Base-by-base conservation (phyloP, 2,797 vertebrate species). In the Bryconaethiops microstoma region DNA sequence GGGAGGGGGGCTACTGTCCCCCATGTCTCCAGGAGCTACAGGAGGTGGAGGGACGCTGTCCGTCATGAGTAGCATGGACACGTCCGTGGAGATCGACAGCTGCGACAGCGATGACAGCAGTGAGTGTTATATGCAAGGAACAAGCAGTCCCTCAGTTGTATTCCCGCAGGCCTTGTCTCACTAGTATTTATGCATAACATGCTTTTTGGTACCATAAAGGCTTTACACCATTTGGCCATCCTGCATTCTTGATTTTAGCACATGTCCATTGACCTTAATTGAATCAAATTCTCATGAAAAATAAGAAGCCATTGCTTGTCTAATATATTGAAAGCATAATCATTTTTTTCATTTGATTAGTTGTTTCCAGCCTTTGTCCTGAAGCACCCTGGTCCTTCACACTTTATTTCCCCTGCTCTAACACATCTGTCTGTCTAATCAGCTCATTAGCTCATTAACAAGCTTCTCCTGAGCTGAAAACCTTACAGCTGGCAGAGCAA, bases 21-120 rank as follows among this genome's bases (percentile, higher is more conserved):
- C 92, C 0, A 45, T 84, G 54, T 83, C 84, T 75, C 74, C 72
- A 4, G 91, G 90, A 23, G 89, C 87, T 12, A 83, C 86, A 0
- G 84, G 82, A 42, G 91, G 88, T 17, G 84, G 83, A 23, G 92
- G 92, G 76, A 91, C 90, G 0, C 88, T 94, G 86, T 93, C 93
- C n/a, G 87, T 90, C 80, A 94, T 92, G 92, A 93, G 91, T 86
- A 95, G 93, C 86, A 91, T 94, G 92, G 94, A 95, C 88, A 94
- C 93, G 57, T 94, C 94, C 75, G 92, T 94, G 1, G 94, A 95
- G 88, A 92, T 94, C 21, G 94, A 95, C 92, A 95, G 94, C 91
- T 92, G 93, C 80, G 94, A 95, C 92, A 95, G 94, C 14, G 94
- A 95, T 19, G 94, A 95, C 84, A 94, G 89, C 90, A 95, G 94